Evolutionary conservation across 1,140 invertebrate genomes (phyloP).

Genomic region (Drosophila trapezifrons): DNA sequence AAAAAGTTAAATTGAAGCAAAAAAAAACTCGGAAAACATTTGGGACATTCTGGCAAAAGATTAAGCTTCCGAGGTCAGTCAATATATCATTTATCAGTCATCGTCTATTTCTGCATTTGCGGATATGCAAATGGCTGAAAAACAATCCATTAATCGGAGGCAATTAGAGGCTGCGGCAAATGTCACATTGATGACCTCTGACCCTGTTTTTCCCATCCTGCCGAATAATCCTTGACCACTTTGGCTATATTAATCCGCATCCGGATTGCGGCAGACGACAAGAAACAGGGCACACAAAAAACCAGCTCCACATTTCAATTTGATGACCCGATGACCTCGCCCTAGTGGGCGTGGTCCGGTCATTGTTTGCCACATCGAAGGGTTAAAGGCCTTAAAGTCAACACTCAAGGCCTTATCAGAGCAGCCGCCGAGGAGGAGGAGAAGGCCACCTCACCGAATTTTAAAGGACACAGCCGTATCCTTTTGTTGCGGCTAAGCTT

Average conservation of each 20-base stretch:
- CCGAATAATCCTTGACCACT: slow-evolving; percentile 11
- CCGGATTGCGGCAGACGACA: slow-evolving; percentile 23
- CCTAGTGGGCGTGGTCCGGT: slow-evolving; percentile 14
- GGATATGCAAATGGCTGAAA: slow-evolving; percentile 19
- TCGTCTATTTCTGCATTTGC: slow-evolving; percentile 51
- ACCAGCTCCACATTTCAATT: slow-evolving; percentile 51
- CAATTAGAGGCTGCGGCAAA: slow-evolving; percentile 64
- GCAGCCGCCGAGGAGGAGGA: not conserved
- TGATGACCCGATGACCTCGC: slow-evolving; percentile 70
- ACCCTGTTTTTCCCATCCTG: not conserved
- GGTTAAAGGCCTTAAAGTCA: slow-evolving; percentile 69
- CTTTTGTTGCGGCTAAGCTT: slow-evolving; percentile 53
- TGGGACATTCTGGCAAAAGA: not conserved
- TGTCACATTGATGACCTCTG: slow-evolving; percentile 58
- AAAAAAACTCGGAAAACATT: not conserved
- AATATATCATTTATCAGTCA: slow-evolving; percentile 34
- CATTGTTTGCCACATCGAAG: slow-evolving; percentile 52
- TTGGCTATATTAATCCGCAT: slow-evolving; percentile 43
- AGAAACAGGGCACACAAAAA: slow-evolving; percentile 40
- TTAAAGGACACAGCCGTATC: slow-evolving; percentile 17
- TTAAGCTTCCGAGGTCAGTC: slow-evolving; percentile 8
- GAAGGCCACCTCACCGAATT: slow-evolving; percentile 13
- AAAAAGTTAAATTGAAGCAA: not conserved
- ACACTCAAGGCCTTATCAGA: slow-evolving; percentile 46
- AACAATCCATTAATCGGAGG: slow-evolving; percentile 52